Evolutionary conservation across 2,888 invertebrate genomes (phyloP), one percentile per base, ranked within the genome.

Genomic region (Hydrotaea diabolus): DNA sequence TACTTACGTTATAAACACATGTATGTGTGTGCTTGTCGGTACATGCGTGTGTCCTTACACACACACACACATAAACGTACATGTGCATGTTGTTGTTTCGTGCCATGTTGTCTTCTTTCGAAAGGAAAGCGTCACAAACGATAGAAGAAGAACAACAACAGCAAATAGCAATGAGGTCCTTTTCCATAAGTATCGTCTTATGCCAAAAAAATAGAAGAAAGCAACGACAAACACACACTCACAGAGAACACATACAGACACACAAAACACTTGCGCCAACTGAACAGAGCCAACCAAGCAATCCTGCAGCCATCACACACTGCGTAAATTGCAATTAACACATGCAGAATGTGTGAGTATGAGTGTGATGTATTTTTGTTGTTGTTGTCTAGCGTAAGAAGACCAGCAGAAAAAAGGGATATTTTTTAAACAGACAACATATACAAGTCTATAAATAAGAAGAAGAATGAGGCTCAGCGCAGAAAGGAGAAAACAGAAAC

Each of bases 241-340:
- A 82, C 62, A 64, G 76, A 49, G 80, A 87, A 79, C 74, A 79
- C 77, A 76, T 64, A 74, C 81, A 76, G 85, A 83, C 84, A 86
- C 7, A 4, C n/a, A 36, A 53, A 17, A 59, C 43, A 76, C 76
- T 82, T 74, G 76, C 71, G 83, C 71, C 66, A n/a, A 59, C 31
- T 57, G 36, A 62, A 36, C 23, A 17, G 46, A 69, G 23, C 36
- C 46, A 69, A 39, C 39, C 36, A 66, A 43, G 9, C 69, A 59
- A 15, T 59, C 59, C 15, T 4, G 23, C 59, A 55, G 7, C 55
- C 55, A 55, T 55, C 21, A 55, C 11, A 69, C 59, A 84, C 84
- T 84, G 84, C 80, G 84, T 84, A 78, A 83, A 84, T 84, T 84
- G 82, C 82, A 85, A 82, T 85, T 82, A 85, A 85, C 82, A 85